Evolutionary conservation across 23 tunicate genomes (phyloP).

Genomic region (Styela clava): DNA sequence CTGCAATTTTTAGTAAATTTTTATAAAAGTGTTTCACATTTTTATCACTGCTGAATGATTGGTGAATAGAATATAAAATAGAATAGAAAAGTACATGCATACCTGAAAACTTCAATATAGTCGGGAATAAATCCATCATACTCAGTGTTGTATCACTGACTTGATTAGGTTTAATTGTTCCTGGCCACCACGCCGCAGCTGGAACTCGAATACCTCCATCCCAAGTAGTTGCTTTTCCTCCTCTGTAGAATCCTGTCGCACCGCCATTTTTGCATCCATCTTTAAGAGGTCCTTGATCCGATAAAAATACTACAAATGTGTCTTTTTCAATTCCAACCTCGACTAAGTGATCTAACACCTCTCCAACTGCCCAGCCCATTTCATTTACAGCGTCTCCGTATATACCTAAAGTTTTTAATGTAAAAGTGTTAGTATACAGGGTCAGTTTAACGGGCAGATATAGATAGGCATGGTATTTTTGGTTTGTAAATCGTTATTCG

Average conservation of each 20-base stretch:
- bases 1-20: too few relatives aligned
- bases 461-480: too few relatives aligned
- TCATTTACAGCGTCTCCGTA: conserved; percentile 77
- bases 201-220: conserved; percentile 85
- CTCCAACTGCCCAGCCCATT: conserved; percentile 69
- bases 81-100: too few relatives aligned
- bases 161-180: conserved; percentile 39
- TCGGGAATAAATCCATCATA: conserved; percentile 61
- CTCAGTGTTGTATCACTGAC: conserved; percentile 27
- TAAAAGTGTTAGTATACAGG: too few relatives aligned
- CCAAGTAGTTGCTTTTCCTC: conserved; percentile 66
- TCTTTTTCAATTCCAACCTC: conserved; percentile 21
- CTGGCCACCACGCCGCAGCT: conserved; percentile 91
- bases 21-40: too few relatives aligned
- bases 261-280: conserved; percentile 65
- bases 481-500: neutral
- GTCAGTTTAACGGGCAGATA: too few relatives aligned
- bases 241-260: conserved; percentile 41
- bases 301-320: conserved; percentile 59
- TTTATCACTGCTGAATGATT: too few relatives aligned
- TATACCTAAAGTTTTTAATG: conserved; percentile 32
- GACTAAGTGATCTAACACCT: conserved; percentile 25
- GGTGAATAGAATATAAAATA: too few relatives aligned
- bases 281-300: conserved; percentile 69
- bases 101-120: conserved; percentile 60